Evolutionary conservation across 1,140 invertebrate genomes (phyloP), one percentile per base, ranked within the genome.

Genomic region (Drosophila pruinosa): DNA sequence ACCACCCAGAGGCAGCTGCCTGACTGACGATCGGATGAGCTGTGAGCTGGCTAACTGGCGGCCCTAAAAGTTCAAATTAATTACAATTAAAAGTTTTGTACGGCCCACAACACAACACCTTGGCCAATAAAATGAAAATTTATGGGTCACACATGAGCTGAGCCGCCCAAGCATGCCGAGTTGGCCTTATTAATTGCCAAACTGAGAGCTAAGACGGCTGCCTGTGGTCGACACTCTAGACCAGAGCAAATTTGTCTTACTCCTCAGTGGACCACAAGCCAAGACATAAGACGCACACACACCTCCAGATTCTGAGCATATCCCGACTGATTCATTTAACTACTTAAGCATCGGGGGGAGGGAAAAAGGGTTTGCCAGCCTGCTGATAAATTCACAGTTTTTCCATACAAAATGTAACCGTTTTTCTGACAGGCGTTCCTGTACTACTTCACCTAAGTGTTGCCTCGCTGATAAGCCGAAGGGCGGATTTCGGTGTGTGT

Each of bases 41-140:
- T 48, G 43, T 22, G 10, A 10, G n/a, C 10, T 15, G n/a, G 2
- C n/a, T 26, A 4, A 8, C 22, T 24, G 26, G 39, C 41, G 38
- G 43, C 65, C 14, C 21, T 43, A 41, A 62, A 54, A 63, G 80
- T 72, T 64, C 22, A 82, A 88, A 88, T 88, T 88, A 88, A 88
- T 88, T 72, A 88, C 83, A 88, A 88, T 88, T 82, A 88, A 89
- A 88, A 88, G 63, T 80, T 83, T 73, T 43, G 17, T 21, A 17
- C 26, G 26, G 15, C 26, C 26, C 15, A 36, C 24, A 47, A 22
- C 22, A 58, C 48, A 63, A 76, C 75, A 86, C 82, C 82, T 88
- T 78, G 78, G 83, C 83, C 75, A 88, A 82, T 88, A 78, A 88
- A 86, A 88, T 88, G 68, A 67, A 88, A 88, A 88, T 88, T 88